Evolutionary conservation across 2,113 vertebrate species (phyloP), one percentile per base, ranked within the genome.

Genomic region (Scophthalmus maximus): DNA sequence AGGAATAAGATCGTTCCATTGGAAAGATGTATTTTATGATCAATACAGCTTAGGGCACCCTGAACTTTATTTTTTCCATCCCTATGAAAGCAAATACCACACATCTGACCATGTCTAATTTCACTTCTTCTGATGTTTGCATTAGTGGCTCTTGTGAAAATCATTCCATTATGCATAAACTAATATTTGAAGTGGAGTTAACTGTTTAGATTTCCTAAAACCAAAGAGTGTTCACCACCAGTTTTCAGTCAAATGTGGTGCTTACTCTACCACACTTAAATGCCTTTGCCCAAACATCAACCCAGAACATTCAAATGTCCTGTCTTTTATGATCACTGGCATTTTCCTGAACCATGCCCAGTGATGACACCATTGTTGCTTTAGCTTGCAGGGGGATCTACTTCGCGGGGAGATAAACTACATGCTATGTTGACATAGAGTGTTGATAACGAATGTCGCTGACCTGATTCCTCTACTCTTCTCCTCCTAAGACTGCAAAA

Each of bases 221-320:
- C 46, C 46, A 23, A 22, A 1, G 8, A 20, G 8, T 10, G n/a
- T 57, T n/a, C n/a, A n/a, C n/a, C n/a, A n/a, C n/a, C n/a, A n/a
- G n/a, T n/a, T n/a, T 52, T 70, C 23, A 87, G 77, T 92, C 89
- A 94, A 90, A 92, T 91, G 72, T 65, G 42, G 32, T 76, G 25
- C 27, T 64, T 64, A 66, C 78, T 78, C 69, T n/a, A 59, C 62
- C 59, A 25, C 69, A 75, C 67, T 68, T 82, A 71, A 86, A 81
- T 20, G 47, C 69, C 85, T 61, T 82, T 77, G 64, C 85, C 65
- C 29, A 88, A 81, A 89, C 83, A 87, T 65, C 77, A 84, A 73
- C 47, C 61, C 63, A 82, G 76, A 68, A 40, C 83, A 92, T 93
- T 91, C 92, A 92, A 92, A 92, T 92, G 17, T 63, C 47, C 44